phyloP scores from a whole-genome alignment of 2,113 vertebrate genomes.

The Carollia perspicillata region DNA sequence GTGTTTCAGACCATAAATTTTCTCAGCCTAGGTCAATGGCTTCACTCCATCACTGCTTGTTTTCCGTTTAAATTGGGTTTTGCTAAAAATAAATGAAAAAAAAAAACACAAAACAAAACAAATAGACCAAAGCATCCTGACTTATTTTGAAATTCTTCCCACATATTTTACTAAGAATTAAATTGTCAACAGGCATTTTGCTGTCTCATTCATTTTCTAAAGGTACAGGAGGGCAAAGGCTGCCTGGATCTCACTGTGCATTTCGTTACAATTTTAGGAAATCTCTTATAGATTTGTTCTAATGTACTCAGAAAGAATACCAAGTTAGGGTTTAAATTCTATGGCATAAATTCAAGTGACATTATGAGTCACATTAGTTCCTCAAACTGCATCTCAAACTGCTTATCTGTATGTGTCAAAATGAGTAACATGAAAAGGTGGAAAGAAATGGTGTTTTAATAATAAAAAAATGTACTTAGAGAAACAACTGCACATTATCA shows the following conservation, averaged over 20 bases:
- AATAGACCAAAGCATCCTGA: not conserved
- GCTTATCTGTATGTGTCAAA: not conserved
- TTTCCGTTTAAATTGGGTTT: constrained; percentile 66
- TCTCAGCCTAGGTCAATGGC: constrained; percentile 24
- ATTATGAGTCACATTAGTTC: not conserved
- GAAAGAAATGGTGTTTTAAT: not conserved
- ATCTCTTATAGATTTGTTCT: not conserved
- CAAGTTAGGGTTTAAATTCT: constrained; percentile 28
- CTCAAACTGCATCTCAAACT: not conserved
- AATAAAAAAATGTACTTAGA: not conserved
- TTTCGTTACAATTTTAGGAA: not conserved
- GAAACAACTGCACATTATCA: not conserved
- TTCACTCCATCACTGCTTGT: constrained; percentile 18
- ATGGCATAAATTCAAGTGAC: not conserved
- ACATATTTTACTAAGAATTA: constrained; percentile 58
- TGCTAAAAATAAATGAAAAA: constrained; percentile 4
- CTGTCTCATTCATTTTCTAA: not conserved
- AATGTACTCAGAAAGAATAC: not conserved
- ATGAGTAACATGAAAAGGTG: not conserved
- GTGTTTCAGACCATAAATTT: constrained; percentile 62
- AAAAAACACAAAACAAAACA: not conserved
- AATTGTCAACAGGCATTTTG: not conserved
- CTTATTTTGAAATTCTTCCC: constrained; percentile 26
- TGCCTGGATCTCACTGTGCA: not conserved
- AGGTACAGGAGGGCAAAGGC: not conserved